A percentile compares a stretch with the other conserved stretches of the same genome.
phyloP scores from a whole-genome alignment of 2,797 vertebrate genomes.

The Ciconia nigra region DNA sequence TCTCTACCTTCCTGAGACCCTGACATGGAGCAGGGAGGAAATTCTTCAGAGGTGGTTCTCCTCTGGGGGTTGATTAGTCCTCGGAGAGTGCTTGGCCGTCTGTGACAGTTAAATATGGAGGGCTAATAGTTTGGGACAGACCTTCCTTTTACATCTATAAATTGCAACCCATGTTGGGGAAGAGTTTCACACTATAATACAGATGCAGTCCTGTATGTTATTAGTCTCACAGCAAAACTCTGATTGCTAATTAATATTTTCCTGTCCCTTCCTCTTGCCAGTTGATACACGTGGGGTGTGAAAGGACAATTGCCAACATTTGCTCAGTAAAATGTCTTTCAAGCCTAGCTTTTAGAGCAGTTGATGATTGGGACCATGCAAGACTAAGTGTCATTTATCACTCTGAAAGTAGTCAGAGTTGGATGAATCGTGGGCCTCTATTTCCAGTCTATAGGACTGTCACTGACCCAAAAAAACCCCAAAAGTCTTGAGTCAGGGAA shows the following conservation, averaged over 20 bases:
- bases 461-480: rapidly evolving
- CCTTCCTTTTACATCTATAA: background rate
- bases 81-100: background rate
- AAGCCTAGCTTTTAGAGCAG: background rate
- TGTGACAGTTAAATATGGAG: background rate
- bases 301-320: background rate
- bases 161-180: background rate
- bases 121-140: background rate
- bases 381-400: background rate
- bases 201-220: background rate
- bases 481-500: background rate
- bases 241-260: background rate
- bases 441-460: background rate
- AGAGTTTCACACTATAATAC: background rate
- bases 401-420: background rate
- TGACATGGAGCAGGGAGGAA: background rate
- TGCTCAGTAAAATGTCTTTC: background rate
- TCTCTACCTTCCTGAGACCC: background rate
- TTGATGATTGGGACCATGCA: background rate
- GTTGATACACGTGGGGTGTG: rapidly evolving
- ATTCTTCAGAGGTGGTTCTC: background rate
- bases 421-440: background rate
- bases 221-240: background rate
- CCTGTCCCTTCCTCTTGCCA: background rate
- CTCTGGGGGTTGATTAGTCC: background rate